Evolutionary conservation across 2,113 vertebrate species (phyloP).

Genomic region (Eubucco bourcierii): DNA sequence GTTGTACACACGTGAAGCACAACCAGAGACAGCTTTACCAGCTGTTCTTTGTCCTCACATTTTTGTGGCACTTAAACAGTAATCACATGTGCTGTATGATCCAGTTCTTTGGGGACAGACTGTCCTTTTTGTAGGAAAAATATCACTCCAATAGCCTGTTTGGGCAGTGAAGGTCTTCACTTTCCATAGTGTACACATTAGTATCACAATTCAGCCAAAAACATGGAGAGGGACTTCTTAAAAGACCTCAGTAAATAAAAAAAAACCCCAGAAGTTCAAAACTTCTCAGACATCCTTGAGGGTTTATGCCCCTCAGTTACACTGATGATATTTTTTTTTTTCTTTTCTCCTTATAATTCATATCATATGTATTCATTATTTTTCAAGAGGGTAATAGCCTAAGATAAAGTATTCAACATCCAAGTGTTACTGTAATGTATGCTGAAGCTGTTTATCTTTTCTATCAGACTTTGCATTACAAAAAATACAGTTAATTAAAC

Average conservation of each 20-base stretch:
- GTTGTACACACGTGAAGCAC: background rate
- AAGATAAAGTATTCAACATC: background rate
- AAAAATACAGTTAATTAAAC: background rate
- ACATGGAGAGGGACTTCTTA: background rate
- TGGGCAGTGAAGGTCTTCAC: background rate
- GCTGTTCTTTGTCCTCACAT: background rate
- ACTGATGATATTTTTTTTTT: background rate
- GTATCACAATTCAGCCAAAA: background rate
- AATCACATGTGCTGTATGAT: background rate
- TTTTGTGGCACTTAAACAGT: background rate
- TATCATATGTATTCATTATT: background rate
- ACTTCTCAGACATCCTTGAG: background rate
- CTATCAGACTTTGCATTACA: background rate
- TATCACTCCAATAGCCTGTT: background rate
- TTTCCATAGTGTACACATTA: background rate
- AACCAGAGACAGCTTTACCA: background rate
- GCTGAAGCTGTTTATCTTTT: background rate
- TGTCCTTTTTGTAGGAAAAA: background rate
- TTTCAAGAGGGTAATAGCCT: background rate
- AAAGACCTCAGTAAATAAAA: background rate
- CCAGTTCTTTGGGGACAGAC: background rate
- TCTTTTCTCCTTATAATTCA: background rate
- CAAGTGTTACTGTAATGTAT: background rate
- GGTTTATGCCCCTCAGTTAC: background rate
- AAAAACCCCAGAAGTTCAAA: background rate